phyloP scores from a whole-genome alignment of 2,797 vertebrate species.

The Anguilla megastoma region DNA sequence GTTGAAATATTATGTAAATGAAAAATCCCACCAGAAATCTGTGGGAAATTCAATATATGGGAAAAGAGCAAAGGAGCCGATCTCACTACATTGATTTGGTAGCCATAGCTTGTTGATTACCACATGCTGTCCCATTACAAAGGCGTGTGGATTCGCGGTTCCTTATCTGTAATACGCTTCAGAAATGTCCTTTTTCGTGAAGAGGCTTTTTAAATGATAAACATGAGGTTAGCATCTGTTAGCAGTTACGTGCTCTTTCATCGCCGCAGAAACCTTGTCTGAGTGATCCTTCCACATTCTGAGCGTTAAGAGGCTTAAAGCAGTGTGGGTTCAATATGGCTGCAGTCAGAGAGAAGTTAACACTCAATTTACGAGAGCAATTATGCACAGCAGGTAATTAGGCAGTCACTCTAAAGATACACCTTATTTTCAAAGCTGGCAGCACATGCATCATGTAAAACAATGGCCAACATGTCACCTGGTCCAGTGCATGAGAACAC shows the following conservation, averaged over 20 bases:
- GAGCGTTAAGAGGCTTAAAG: not conserved
- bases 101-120: conserved; percentile 68
- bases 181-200: not conserved
- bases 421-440: not conserved
- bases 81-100: conserved; percentile 68
- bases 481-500: not conserved
- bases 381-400: not conserved
- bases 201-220: not conserved
- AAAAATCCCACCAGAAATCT: conserved; percentile 54
- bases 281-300: not conserved
- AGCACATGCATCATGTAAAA: not conserved
- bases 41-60: conserved; percentile 56
- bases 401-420: not conserved
- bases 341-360: not conserved
- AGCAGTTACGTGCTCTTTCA: not conserved
- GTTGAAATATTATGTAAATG: conserved; percentile 45
- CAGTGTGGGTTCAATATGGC: not conserved
- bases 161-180: not conserved
- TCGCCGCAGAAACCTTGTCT: not conserved
- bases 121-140: not conserved
- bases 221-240: not conserved
- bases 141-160: not conserved
- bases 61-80: conserved; percentile 61
- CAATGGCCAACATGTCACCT: not conserved
- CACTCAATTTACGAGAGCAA: not conserved